These are phyloP conservation scores for Apodemia hepburni DNA, from an alignment of 2,888 invertebrate genomes.

Conservation along the genomic window DNA sequence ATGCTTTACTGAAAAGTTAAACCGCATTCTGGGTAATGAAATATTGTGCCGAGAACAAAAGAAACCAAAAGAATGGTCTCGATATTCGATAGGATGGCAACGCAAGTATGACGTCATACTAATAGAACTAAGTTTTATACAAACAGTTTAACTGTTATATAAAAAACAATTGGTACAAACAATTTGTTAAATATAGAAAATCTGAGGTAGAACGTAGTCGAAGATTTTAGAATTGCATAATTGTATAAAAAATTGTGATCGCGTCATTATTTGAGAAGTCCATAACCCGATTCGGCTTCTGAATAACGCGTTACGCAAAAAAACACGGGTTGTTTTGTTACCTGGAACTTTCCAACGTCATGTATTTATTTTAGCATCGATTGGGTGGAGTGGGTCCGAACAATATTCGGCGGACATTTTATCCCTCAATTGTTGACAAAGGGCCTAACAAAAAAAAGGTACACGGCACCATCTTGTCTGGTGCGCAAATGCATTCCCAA, in stretches of 20 bases:
- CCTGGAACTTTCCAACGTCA: conserved; percentile 54
- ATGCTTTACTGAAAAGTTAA: too few relatives aligned
- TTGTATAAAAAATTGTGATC: conserved; percentile 39
- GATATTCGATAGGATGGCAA: neutral
- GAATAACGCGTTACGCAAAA: conserved; percentile 66
- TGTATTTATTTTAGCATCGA: conserved; percentile 61
- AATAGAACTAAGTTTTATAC: neutral
- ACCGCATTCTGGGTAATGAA: too few relatives aligned
- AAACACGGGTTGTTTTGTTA: conserved; percentile 60
- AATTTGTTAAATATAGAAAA: neutral
- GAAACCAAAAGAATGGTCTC: neutral
- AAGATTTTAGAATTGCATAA: conserved; percentile 43
- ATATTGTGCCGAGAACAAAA: too few relatives aligned
- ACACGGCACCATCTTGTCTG: conserved; percentile 65
- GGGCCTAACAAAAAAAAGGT: conserved; percentile 42
- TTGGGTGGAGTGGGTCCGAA: conserved; percentile 60
- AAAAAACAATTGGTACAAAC: neutral
- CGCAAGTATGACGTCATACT: neutral
- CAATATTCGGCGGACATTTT: conserved; percentile 59
- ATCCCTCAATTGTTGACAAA: conserved; percentile 72
- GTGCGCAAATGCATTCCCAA: conserved; percentile 40
- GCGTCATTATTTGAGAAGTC: conserved; percentile 55
- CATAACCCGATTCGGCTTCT: conserved; percentile 55
- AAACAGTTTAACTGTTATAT: neutral
- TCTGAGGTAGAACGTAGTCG: neutral